Base-by-base conservation (phyloP, 2,888 invertebrate genomes). In the Watsonalla binaria region DNA sequence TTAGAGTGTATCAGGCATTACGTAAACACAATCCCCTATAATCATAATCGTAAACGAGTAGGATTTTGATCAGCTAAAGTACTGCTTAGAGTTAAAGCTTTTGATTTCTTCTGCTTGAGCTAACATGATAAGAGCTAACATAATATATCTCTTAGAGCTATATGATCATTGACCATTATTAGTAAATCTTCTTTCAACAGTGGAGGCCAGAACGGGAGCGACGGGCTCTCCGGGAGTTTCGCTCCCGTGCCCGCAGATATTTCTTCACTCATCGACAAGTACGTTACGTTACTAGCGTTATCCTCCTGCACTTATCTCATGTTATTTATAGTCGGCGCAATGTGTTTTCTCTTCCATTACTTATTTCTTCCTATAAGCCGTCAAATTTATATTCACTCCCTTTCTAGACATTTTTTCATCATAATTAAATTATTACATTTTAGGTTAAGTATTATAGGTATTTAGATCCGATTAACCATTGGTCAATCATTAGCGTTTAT, bases 191-290 rank as follows among this genome's bases (percentile, higher is more conserved):
- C 8, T 11, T 65, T 59, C 59, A 51, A 60, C 78, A 88, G 89
- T 53, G 88, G 90, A 63, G 90, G 86, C 59, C 86, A 73, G 54
- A 87, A 81, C 63, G 88, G 85, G 68, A 87, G 87, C 75, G 89
- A 89, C 58, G 83, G 81, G 54, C 81, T 77, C 54, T 82, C 87
- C 37, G 85, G 83, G 55, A 76, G 78, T 75, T 83, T 83, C 74
- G 82, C 84, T 58, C 86, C 89, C 59, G 82, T 85, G 62, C 83
- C 91, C 64, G 81, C 90, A 60, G 91, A 91, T 78, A 91, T 90
- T 73, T 90, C 90, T 54, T 89, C 90, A 62, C 70, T 91, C 69
- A 91, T 91, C 65, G 91, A 91, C 70, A 92, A 91, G 90, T 89
- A 72, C 78, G 85, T 33, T 45, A 0, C 35, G 5, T 5, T 47